Percentiles rank a stretch among this genome's conserved stretches.
phyloP scores from a whole-genome alignment of 2,888 invertebrate genomes.

The Linnaemya vulpina region DNA sequence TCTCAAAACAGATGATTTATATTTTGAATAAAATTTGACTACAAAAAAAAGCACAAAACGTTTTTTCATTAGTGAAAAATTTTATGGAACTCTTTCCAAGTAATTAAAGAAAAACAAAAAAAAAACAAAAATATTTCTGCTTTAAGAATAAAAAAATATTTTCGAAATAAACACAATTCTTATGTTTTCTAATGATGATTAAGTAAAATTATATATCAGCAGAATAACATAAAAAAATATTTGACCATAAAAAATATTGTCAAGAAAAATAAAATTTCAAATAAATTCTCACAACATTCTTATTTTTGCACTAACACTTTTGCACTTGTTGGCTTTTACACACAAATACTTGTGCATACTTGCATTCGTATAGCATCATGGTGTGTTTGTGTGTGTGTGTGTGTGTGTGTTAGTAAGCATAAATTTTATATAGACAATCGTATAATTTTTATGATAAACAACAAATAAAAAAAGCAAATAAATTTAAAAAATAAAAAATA shows the following conservation, averaged over 20 bases:
- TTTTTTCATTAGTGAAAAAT: too few species aligned
- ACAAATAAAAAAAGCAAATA: background rate
- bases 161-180: background rate
- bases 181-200: background rate
- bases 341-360: too few species aligned
- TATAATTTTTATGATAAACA: conserved; percentile 13
- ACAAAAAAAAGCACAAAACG: too few species aligned
- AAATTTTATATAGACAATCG: conserved; percentile 1
- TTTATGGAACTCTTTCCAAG: too few species aligned
- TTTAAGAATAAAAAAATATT: background rate
- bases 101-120: too few species aligned
- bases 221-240: background rate
- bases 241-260: conserved; percentile 2
- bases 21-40: too few species aligned
- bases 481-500: background rate
- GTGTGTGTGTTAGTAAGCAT: background rate
- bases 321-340: too few species aligned
- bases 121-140: background rate
- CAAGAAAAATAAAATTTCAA: background rate
- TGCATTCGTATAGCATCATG: too few species aligned
- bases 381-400: too few species aligned
- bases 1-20: too few species aligned
- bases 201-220: background rate
- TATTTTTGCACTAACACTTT: background rate
- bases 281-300: background rate